Conservation (phyloP, 2,797 vertebrate species). For the Eulemur coronatus region DNA sequence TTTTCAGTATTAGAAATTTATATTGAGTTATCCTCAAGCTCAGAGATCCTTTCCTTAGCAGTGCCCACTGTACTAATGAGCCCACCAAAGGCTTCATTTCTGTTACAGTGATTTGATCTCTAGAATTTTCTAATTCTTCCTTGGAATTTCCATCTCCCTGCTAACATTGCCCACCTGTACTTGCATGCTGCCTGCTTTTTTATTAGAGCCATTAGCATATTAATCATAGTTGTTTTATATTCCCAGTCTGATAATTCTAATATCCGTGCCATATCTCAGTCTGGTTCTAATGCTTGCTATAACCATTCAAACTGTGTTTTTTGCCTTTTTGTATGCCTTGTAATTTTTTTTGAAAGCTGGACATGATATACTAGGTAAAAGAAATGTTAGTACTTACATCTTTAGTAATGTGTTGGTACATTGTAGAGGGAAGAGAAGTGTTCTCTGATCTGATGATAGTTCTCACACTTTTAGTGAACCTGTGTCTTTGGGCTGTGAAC, state of each 20-base stretch:
- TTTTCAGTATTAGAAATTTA: background rate
- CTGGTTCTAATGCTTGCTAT: background rate
- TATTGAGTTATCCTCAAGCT: background rate
- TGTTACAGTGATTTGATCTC: background rate
- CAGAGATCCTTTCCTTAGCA: background rate
- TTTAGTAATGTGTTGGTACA: background rate
- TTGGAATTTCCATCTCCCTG: background rate
- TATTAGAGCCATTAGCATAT: background rate
- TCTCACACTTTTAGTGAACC: background rate
- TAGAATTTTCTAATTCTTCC: background rate
- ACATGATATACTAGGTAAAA: background rate
- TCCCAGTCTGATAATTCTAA: background rate
- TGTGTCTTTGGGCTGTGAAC: background rate
- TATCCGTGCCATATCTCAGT: background rate
- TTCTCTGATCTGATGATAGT: background rate
- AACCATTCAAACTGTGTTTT: background rate
- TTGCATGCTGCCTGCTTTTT: background rate
- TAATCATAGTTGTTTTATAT: background rate
- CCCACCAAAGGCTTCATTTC: background rate
- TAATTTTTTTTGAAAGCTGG: background rate
- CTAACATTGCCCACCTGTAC: background rate
- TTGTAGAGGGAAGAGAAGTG: background rate
- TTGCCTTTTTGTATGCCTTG: background rate
- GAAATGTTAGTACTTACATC: background rate
- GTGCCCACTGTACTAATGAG: background rate